Evolutionary conservation across 2,797 vertebrate genomes (phyloP), one percentile per base, ranked within the genome.

Genomic region (Gambusia yucatana): DNA sequence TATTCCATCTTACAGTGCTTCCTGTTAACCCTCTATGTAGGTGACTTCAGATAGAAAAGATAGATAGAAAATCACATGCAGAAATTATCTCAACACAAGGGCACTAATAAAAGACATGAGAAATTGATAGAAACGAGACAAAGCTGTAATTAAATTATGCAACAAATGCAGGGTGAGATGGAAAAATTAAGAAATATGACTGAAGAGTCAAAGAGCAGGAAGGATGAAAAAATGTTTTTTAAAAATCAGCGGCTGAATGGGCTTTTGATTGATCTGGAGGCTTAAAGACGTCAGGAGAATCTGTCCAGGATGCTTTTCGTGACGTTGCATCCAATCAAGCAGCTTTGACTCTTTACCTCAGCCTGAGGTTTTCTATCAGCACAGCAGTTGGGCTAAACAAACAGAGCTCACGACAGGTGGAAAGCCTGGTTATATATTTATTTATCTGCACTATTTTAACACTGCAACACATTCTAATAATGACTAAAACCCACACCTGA

Each of bases 281-380:
- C 73, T 86, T 81, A 76, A 77, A 88, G 75, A 63, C 85, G 87
- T 85, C 69, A 28, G 44, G 80, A 79, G 77, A 55, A 72, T 80
- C 70, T 70, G 25, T 77, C 70, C 79, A 81, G 82, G 85, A 90
- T 88, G 84, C 13, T 72, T 81, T 89, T 80, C 71, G 78, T 93
- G 89, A 92, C 84, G 63, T 22, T 50, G 83, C 85, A 87, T 92
- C 80, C 72, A 83, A 83, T 79, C 20, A 73, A 88, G 74, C 77
- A 43, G 65, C 65, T 63, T 36, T 2, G 13, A 1, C 69, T 74
- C 74, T 71, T 82, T 86, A 72, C 78, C 30, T 44, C 17, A 20
- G 75, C 83, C 77, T 47, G 74, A 81, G 75, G 48, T 63, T 17
- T 81, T 72, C 63, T 20, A 44, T 72, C 57, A 79, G 46, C 70